Percentiles rank a stretch among this genome's conserved stretches.
These are phyloP conservation scores for Cremastinae sp. DNA, from an alignment of 2,888 invertebrate species.

Conservation along the genomic window DNA sequence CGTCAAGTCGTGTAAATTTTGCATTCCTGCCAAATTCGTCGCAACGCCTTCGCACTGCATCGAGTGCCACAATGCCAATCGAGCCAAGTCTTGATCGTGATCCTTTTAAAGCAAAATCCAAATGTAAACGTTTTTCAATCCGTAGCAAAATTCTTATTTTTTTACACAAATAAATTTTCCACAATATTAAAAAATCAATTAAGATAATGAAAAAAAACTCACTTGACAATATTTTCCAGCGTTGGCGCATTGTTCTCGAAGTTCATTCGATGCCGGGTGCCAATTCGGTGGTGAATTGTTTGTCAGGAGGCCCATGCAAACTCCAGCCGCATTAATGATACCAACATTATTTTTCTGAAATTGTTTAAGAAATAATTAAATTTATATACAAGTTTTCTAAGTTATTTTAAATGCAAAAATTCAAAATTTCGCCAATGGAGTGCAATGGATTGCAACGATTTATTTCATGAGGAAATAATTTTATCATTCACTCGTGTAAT, in stretches of 20 bases:
- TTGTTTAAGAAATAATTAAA: not conserved
- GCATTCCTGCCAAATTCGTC: slow-evolving; percentile 90
- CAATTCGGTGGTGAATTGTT: slow-evolving; percentile 88
- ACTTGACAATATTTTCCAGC: slow-evolving; percentile 87
- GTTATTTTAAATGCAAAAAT: too few relatives aligned
- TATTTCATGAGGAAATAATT: too few relatives aligned
- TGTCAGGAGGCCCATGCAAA: slow-evolving; percentile 91
- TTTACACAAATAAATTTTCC: too few relatives aligned
- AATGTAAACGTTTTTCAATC: too few relatives aligned
- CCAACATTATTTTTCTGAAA: slow-evolving; percentile 86
- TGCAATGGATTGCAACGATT: too few relatives aligned
- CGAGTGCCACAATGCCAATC: slow-evolving; percentile 86
- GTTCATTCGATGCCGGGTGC: slow-evolving; percentile 88
- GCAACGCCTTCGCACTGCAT: slow-evolving; percentile 83
- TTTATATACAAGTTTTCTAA: too few relatives aligned
- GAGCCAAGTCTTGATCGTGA: slow-evolving; percentile 85
- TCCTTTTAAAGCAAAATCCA: slow-evolving; percentile 80
- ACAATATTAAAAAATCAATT: not conserved
- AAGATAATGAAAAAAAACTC: slow-evolving; percentile 48
- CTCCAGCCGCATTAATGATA: slow-evolving; percentile 91
- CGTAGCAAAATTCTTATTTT: too few relatives aligned
- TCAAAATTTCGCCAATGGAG: too few relatives aligned
- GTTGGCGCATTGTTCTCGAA: slow-evolving; percentile 83
- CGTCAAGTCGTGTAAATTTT: slow-evolving; percentile 83
- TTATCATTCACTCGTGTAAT: too few relatives aligned